These are phyloP conservation scores for Arion vulgaris DNA, from an alignment of 1,140 invertebrate species.

Conservation along the genomic window DNA sequence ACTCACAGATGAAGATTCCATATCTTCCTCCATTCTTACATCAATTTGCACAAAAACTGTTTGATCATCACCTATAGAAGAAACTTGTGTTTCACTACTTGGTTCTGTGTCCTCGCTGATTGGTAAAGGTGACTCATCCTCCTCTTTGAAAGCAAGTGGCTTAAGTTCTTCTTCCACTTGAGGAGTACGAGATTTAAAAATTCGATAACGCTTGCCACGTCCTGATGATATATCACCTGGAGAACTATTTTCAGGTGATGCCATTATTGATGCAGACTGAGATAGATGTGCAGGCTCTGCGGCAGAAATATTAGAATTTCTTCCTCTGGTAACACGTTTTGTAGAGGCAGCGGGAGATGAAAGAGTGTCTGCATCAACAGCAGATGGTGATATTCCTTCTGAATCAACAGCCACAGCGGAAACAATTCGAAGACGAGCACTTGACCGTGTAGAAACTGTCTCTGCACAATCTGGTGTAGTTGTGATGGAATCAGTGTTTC, in stretches of 20 bases:
- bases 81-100: not conserved
- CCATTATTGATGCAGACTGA: not conserved
- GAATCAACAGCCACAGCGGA: constrained; percentile 10
- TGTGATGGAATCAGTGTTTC: not conserved
- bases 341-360: not conserved
- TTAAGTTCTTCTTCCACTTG: constrained; percentile 34
- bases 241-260: constrained; percentile 2
- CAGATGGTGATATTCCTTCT: not conserved
- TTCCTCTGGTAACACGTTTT: constrained; percentile 1
- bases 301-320: not conserved
- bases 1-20: not conserved
- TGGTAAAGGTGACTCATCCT: not conserved
- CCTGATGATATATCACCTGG: constrained; percentile 23
- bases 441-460: not conserved
- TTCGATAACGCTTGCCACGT: constrained; percentile 39
- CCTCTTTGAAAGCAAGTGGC: constrained; percentile 27
- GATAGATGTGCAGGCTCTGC: not conserved
- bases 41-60: not conserved
- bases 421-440: constrained; percentile 11
- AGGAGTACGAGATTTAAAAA: constrained; percentile 49
- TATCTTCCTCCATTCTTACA: not conserved
- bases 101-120: not conserved
- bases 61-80: not conserved
- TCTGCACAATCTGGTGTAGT: not conserved
- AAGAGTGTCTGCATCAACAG: not conserved